Evolutionary conservation across 2,888 invertebrate genomes (phyloP).

Genomic region (Cataglyphis albicans): DNA sequence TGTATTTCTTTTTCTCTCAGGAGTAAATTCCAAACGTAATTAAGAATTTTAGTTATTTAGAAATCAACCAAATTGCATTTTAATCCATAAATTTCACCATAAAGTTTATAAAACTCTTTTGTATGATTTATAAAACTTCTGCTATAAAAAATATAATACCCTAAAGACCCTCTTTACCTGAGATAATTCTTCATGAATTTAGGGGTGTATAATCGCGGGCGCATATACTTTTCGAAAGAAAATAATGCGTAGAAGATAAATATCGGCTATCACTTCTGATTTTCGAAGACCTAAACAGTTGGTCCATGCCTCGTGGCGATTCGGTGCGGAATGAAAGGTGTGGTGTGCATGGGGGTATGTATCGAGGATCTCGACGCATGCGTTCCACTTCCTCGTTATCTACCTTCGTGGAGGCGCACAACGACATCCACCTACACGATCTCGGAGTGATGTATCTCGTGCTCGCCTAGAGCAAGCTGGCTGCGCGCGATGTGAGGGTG

Average conservation of each 20-base stretch:
- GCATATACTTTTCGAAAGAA: neutral
- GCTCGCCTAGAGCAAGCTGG: conserved; percentile 33
- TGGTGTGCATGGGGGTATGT: conserved; percentile 37
- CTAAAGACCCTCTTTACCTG: neutral
- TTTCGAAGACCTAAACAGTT: conserved; percentile 4
- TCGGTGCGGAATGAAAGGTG: conserved; percentile 49
- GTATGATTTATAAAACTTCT: neutral
- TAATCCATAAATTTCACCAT: neutral
- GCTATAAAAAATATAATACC: neutral
- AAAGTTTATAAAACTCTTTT: neutral
- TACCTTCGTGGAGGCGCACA: conserved; percentile 54
- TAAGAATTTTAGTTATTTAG: conserved; percentile 10
- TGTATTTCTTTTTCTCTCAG: neutral
- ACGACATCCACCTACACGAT: conserved; percentile 52
- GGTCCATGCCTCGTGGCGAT: conserved; percentile 8
- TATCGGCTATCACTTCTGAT: neutral
- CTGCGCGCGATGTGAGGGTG: conserved; percentile 37
- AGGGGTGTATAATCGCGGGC: neutral
- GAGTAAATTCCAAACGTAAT: neutral
- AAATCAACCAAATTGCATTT: conserved; percentile 7
- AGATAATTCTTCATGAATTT: neutral
- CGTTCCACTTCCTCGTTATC: conserved; percentile 55
- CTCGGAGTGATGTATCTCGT: conserved; percentile 27
- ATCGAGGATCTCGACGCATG: conserved; percentile 64
- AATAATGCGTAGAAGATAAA: neutral